Percentiles rank a stretch among this genome's conserved stretches.
These are phyloP conservation scores for Grallaria varia DNA, from an alignment of 2,113 vertebrate genomes.

Conservation along the genomic window DNA sequence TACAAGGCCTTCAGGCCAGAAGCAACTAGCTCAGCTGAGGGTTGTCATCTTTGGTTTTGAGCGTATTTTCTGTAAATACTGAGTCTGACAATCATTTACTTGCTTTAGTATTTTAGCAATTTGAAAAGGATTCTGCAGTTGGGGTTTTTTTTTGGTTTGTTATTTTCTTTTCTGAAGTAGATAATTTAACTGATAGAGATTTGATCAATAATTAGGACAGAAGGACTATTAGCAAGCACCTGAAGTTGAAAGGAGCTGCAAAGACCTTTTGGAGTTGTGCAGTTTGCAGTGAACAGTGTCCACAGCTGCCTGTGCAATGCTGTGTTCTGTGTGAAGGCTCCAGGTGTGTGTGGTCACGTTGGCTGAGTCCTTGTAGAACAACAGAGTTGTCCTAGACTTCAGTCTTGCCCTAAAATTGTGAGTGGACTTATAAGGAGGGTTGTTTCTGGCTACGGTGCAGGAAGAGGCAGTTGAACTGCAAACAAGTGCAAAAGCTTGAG, in stretches of 20 bases:
- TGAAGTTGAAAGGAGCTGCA: not conserved
- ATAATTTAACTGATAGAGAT: not conserved
- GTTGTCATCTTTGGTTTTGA: not conserved
- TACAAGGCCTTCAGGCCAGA: not conserved
- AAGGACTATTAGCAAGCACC: not conserved
- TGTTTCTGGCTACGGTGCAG: not conserved
- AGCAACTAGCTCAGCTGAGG: not conserved
- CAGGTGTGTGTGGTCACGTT: not conserved
- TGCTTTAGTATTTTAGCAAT: conserved; percentile 4
- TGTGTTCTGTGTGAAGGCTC: not conserved
- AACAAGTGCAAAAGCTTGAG: not conserved
- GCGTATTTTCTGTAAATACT: not conserved
- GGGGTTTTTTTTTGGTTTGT: fast-evolving
- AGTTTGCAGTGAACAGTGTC: not conserved
- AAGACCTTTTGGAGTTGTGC: not conserved
- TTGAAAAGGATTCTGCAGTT: not conserved
- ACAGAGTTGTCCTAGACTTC: not conserved
- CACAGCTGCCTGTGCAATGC: not conserved
- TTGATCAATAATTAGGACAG: not conserved
- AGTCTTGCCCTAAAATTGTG: not conserved
- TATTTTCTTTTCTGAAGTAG: not conserved
- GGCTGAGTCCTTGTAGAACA: not conserved
- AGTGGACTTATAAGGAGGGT: not conserved
- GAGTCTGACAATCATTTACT: not conserved
- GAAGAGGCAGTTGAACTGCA: not conserved